Evolutionary conservation across 1,140 invertebrate genomes (phyloP), one percentile per base, ranked within the genome.

Genomic region (Psilanteris sp.): DNA sequence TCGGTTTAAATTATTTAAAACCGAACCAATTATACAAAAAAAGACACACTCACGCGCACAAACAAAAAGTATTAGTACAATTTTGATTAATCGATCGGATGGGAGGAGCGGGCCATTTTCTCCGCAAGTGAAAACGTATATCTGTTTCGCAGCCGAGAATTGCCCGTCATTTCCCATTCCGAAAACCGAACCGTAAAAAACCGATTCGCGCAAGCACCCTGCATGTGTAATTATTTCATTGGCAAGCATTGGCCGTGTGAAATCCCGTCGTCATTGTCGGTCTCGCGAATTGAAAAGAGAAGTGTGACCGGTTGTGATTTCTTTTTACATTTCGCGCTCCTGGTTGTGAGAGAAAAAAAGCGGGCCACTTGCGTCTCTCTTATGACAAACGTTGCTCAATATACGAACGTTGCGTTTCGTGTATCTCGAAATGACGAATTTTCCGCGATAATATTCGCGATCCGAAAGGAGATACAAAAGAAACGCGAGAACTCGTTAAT

Each of bases 191-290:
- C 18, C 36, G 24, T 37, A 54, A 66, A 76, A 29, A 66, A 46
- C 27, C 54, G 26, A 52, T 50, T 57, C 68, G 52, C 50, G 48
- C n/a, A 43, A 57, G 15, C 32, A 26, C 27, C 8, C 44, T 27
- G 48, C 41, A 59, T 71, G 70, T 77, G 62, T 75, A 79, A 78
- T 81, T 74, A 79, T 81, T 73, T 73, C 68, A 77, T 76, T 74
- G 74, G 72, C 71, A 57, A 70, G 68, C 68, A 50, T 66, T 57
- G 74, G 62, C 55, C 79, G 80, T 82, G 80, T 64, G 80, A 82
- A 79, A 78, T 71, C 44, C 62, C 66, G 26, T 15, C 74, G 74
- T 70, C 61, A 77, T 79, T 79, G 74, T 81, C 59, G 44, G 41
- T 26, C 7, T n/a, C 24, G 48, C 31, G 62, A 74, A 77, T 77